A percentile compares a stretch with the other conserved stretches of the same genome.
Conservation (phyloP, 1,140 invertebrate species). For the Drosophila orosa region DNA sequence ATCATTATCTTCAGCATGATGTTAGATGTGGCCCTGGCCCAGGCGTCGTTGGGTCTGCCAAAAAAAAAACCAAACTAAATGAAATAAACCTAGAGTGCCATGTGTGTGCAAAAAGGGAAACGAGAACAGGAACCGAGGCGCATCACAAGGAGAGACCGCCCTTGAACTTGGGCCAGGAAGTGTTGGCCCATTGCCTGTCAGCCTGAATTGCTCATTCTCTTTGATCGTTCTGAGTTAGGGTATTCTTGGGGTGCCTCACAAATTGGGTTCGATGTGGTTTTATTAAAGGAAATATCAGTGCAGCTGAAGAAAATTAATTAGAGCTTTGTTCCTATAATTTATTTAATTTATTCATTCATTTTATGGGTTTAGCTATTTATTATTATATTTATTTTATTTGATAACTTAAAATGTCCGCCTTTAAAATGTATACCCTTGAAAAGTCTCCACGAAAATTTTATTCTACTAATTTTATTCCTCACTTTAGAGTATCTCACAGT, state of each 20-base stretch:
- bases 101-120: constrained; percentile 34
- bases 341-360: too few relatives aligned
- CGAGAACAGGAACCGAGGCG: constrained; percentile 5
- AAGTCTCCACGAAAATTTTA: not conserved
- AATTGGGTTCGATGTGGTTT: not conserved
- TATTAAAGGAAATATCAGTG: not conserved
- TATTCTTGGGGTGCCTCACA: not conserved
- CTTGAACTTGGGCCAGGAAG: constrained; percentile 76
- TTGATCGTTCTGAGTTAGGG: not conserved
- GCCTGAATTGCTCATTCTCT: constrained; percentile 27
- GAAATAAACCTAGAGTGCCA: constrained; percentile 40
- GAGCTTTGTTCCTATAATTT: not conserved
- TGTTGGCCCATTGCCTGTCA: constrained; percentile 57
- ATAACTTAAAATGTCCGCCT: too few relatives aligned
- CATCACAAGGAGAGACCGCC: constrained; percentile 22
- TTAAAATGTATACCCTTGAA: not conserved
- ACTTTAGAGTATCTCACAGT: constrained; percentile 15
- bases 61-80: constrained; percentile 39
- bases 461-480: not conserved
- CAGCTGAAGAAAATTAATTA: not conserved
- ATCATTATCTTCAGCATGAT: constrained; percentile 34
- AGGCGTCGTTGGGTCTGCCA: constrained; percentile 65
- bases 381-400: too few relatives aligned
- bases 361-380: too few relatives aligned
- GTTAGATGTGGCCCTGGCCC: constrained; percentile 45